A percentile compares a stretch with the other conserved stretches of the same genome.
These are phyloP conservation scores for Lordiphosa clarofinis DNA, from an alignment of 1,140 invertebrate genomes.

Conservation along the genomic window DNA sequence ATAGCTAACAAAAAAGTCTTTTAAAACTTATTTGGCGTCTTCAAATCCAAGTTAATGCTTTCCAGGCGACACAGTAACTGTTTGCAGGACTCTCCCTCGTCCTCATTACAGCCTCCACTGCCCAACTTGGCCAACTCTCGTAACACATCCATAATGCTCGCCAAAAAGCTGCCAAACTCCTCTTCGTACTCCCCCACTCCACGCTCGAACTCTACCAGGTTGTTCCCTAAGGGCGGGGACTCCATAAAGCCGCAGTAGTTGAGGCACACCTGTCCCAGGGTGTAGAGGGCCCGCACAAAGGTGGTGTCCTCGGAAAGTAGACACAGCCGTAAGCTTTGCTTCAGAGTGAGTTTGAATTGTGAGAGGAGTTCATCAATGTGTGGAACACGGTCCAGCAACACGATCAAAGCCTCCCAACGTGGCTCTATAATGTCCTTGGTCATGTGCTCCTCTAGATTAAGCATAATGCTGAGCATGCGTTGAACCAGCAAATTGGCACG, in stretches of 20 bases:
- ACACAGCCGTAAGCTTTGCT: slow-evolving; percentile 21
- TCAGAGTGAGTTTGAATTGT: slow-evolving; percentile 25
- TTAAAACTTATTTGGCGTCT: background rate
- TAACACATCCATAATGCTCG: slow-evolving; percentile 35
- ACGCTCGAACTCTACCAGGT: slow-evolving; percentile 1
- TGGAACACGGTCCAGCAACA: slow-evolving; percentile 10
- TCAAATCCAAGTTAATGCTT: background rate
- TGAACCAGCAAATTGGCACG: slow-evolving; percentile 3
- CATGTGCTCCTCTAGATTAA: slow-evolving; percentile 49
- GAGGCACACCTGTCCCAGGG: slow-evolving; percentile 49
- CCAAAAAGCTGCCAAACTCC: slow-evolving; percentile 34
- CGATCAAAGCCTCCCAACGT: slow-evolving; percentile 25
- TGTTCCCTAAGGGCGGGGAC: background rate
- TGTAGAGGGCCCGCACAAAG: slow-evolving; percentile 43
- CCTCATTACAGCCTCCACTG: background rate
- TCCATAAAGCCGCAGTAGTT: slow-evolving; percentile 41
- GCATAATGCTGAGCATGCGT: slow-evolving; percentile 34
- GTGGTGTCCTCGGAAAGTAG: slow-evolving; percentile 24
- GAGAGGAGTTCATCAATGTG: slow-evolving; percentile 35
- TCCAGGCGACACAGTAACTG: slow-evolving; percentile 39
- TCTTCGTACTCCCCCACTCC: slow-evolving; percentile 23
- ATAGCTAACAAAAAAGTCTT: too few species aligned
- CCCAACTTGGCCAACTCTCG: slow-evolving; percentile 19
- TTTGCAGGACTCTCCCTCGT: slow-evolving; percentile 27
- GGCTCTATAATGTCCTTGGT: slow-evolving; percentile 32